Base-by-base conservation (phyloP, 2,113 vertebrate genomes). In the Cyphomyrus discorhynchus region DNA sequence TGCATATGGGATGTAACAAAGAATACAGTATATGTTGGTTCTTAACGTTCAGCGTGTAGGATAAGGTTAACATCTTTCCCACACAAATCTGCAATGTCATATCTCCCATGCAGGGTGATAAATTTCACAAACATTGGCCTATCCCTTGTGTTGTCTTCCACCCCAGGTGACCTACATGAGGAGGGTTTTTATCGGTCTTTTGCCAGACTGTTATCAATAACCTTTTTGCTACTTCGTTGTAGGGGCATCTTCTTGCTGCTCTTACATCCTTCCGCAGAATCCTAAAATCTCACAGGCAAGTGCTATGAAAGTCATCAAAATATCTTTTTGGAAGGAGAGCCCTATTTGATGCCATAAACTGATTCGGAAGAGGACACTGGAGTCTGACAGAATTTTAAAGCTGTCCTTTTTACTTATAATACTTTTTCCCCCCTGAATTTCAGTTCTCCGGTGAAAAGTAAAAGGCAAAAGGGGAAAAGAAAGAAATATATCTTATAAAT, bases 171-270 rank as follows among this genome's bases (percentile, higher is more conserved):
- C 85, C 85, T 19, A 53, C 47, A 53, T 8, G 27, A 53, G 50
- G 27, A 19, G 7, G 27, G 15, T 87, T 87, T 27, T 35, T 19
- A 53, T 87, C 85, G 42, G 15, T 87, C 50, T 39, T 87, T 27
- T 35, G n/a, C 24, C 85, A 87, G 50, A 87, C 31, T 56, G 50
- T 87, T 53, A 87, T 87, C 85, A 87, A 56, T 87, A 87, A 87
- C 85, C 85, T 87, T 87, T 53, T 21, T 52, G 85, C 27, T 53
- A 35, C 13, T 39, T 87, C 19, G 6, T 31, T 53, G 50, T 24
- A n/a, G 82, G 42, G 42, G 9, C 35, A 42, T 84, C 13, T 84
- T 84, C 15, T n/a, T 47, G 42, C 39, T 47, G 9, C 45, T 46
- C 27, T 21, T 9, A 19, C 85, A 53, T 87, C 31, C 47, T 52